phyloP scores from a whole-genome alignment of 2,113 vertebrate genomes.

The Stomatorhinus ivindoensis region DNA sequence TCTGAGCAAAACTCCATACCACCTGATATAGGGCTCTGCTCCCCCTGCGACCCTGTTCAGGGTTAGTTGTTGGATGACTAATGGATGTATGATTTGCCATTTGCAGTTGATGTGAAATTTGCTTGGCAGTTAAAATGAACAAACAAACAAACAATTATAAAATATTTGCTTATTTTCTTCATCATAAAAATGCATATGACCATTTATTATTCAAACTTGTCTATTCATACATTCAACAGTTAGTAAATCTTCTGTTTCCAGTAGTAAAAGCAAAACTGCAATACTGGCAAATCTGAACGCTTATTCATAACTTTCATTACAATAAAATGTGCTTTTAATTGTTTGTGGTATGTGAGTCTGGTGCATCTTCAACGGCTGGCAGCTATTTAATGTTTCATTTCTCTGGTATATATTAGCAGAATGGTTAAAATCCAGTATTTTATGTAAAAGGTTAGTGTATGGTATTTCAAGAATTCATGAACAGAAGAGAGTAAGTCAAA shows the following conservation, averaged over 20 bases:
- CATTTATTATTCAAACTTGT: neutral
- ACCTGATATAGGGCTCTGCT: neutral
- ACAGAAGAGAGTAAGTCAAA: neutral
- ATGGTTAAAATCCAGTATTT: neutral
- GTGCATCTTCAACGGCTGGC: neutral
- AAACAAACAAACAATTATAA: no score
- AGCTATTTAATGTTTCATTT: neutral
- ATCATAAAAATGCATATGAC: neutral
- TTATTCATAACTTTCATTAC: neutral
- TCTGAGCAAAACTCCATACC: neutral
- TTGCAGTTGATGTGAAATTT: neutral
- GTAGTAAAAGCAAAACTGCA: neutral
- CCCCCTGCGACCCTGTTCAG: neutral
- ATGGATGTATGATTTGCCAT: neutral
- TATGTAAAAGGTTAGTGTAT: neutral
- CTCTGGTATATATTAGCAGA: neutral
- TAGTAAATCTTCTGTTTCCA: neutral
- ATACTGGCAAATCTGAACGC: neutral
- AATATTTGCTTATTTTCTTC: neutral
- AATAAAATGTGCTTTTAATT: neutral
- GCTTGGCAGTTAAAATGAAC: neutral
- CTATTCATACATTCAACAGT: neutral
- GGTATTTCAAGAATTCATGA: neutral
- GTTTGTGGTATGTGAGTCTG: neutral
- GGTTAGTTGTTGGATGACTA: neutral